phyloP scores from a whole-genome alignment of 2,797 vertebrate genomes.

The Prunella strophiata region DNA sequence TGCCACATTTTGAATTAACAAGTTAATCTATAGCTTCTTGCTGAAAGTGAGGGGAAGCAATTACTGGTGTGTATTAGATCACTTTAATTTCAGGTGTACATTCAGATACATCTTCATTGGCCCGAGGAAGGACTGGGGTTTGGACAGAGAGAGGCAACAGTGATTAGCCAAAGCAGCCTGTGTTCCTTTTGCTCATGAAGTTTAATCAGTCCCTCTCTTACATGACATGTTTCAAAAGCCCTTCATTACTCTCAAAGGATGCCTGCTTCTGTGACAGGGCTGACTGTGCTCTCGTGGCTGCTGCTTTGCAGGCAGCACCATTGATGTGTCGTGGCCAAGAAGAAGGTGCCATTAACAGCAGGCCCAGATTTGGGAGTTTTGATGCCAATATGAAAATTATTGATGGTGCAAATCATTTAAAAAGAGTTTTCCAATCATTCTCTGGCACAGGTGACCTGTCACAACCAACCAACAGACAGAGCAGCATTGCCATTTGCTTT shows the following conservation, averaged over 20 bases:
- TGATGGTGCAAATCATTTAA: not conserved
- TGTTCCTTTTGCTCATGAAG: constrained; percentile 44
- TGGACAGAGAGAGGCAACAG: not conserved
- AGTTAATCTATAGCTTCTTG: constrained; percentile 61
- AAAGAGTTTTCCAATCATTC: not conserved
- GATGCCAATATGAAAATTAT: not conserved
- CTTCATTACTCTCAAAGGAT: constrained; percentile 34
- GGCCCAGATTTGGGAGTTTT: not conserved
- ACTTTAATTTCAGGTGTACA: constrained; percentile 31
- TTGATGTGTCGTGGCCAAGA: not conserved
- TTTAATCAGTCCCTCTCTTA: constrained; percentile 41
- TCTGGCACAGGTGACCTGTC: not conserved
- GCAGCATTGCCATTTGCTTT: not conserved
- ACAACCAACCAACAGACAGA: not conserved
- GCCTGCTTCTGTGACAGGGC: not conserved
- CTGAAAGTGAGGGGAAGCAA: constrained; percentile 40
- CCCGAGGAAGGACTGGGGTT: not conserved
- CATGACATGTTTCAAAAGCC: constrained; percentile 56
- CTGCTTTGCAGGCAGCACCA: not conserved
- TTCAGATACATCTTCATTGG: constrained; percentile 16
- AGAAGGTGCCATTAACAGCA: not conserved
- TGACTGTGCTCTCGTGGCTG: not conserved
- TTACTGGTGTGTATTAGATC: constrained; percentile 42
- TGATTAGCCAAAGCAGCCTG: constrained; percentile 59
- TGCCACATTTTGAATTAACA: constrained; percentile 47